Evolutionary conservation across 2,888 invertebrate genomes (phyloP), one percentile per base, ranked within the genome.

Genomic region (Cetonia aurata): DNA sequence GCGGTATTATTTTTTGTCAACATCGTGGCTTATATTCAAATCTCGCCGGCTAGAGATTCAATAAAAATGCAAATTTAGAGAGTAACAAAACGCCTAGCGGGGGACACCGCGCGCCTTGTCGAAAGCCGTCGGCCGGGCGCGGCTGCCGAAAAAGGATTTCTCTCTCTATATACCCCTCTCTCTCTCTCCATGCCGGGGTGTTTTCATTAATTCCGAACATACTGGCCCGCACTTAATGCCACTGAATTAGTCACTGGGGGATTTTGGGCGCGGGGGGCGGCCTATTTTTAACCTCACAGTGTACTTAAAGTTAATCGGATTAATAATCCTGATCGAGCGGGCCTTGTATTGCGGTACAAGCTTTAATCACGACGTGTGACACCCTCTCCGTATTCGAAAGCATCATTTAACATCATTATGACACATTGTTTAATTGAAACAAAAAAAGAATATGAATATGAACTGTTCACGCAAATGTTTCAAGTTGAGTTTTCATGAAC

Each of bases 1-100:
- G 86, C 87, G 88, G 25, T 88, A 88, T 89, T 87, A 88, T 88
- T 89, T 88, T 89, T 89, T 89, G 88, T 83, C 82, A 81, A 83
- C 84, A 84, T 83, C 81, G 79, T 77, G 82, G 83, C 83, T 84
- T 84, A 82, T 83, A 84, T 84, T 84, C 81, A 84, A 84, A 84
- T 84, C 84, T 83, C 79, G 79, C 79, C 77, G 80, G 83, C 82
- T 82, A 80, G 82, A 83, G 82, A 84, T 85, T 84, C 84, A 84
- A 85, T 85, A 85, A 85, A 84, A 84, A 84, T 84, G 84, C 88
- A 88, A 89, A 89, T 89, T 86, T 85, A 86, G 85, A 84, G 86
- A 87, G 87, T 87, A 88, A 87, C 88, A 86, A 85, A 83, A 83
- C 78, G 83, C 3, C 25, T 25, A 25, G 25, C 4, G 83, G 79